These are phyloP conservation scores for Nephrocerus scutellatus DNA, from an alignment of 2,888 invertebrate species.

Conservation along the genomic window DNA sequence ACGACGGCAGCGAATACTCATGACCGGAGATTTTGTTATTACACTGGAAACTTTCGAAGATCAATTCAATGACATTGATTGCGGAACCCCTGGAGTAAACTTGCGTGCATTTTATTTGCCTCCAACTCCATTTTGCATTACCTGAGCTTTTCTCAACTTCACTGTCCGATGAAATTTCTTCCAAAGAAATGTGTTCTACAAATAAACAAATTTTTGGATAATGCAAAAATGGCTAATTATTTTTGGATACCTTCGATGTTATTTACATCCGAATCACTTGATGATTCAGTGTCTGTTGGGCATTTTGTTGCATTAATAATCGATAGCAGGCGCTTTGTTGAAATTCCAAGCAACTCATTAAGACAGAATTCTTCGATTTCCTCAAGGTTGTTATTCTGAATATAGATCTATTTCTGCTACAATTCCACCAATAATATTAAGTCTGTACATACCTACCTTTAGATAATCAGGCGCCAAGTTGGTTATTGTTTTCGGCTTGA, in stretches of 20 bases:
- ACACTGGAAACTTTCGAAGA: conserved; percentile 34
- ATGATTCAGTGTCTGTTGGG: conserved; percentile 46
- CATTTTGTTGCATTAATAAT: conserved; percentile 48
- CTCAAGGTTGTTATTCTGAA: conserved; percentile 41
- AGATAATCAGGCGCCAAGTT: conserved; percentile 53
- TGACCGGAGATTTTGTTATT: conserved; percentile 42
- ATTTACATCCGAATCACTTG: conserved; percentile 43
- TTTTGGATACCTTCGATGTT: conserved; percentile 35
- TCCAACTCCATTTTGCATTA: conserved; percentile 29
- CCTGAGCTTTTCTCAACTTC: conserved; percentile 35
- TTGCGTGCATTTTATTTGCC: conserved; percentile 38
- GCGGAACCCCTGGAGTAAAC: conserved; percentile 36
- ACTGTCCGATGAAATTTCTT: conserved; percentile 54
- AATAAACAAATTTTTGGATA: background rate
- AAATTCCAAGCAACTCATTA: conserved; percentile 57
- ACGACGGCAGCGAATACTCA: conserved; percentile 30
- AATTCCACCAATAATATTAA: too few relatives aligned
- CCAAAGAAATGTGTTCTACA: conserved; percentile 55
- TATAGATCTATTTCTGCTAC: too few relatives aligned
- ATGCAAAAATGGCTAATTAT: background rate
- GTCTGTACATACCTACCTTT: too few relatives aligned
- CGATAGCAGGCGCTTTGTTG: conserved; percentile 54
- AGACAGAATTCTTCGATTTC: conserved; percentile 55
- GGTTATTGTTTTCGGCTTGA: conserved; percentile 54
- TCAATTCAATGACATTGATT: conserved; percentile 28